These are phyloP conservation scores for Numenius phaeopus DNA, from an alignment of 2,797 vertebrate species.

Conservation along the genomic window DNA sequence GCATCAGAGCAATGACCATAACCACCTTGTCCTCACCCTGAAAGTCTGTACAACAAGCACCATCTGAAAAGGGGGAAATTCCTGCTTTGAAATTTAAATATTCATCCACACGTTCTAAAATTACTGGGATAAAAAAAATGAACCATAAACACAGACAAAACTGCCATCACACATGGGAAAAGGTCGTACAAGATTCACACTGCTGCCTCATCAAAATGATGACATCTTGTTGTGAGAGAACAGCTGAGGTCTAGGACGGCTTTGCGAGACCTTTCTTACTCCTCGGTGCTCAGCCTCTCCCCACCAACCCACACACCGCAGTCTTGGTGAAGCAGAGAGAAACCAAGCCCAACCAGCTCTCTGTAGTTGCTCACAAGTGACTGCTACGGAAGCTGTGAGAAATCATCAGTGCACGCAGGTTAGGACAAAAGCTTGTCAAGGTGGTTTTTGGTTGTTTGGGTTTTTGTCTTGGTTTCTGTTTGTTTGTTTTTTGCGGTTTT, in stretches of 20 bases:
- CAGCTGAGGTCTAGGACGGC: background rate
- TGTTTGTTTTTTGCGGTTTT: background rate
- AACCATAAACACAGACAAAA: background rate
- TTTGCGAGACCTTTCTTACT: background rate
- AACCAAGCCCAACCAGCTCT: background rate
- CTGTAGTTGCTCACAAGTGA: too few species aligned
- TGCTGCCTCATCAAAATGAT: accelerated
- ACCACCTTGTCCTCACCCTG: background rate
- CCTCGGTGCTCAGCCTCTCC: background rate
- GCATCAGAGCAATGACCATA: background rate
- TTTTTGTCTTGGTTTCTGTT: background rate
- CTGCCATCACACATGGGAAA: accelerated
- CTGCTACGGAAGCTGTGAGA: background rate
- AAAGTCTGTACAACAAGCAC: background rate
- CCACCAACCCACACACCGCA: accelerated
- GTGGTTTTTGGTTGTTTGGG: accelerated
- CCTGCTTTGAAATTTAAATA: background rate
- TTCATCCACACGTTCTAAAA: background rate
- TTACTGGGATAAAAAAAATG: background rate
- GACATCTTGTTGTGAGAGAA: background rate
- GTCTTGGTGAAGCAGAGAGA: background rate
- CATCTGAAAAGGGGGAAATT: background rate
- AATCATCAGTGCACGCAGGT: accelerated
- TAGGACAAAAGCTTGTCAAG: background rate
- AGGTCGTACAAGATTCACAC: background rate